Evolutionary conservation across 2,888 invertebrate genomes (phyloP), one percentile per base, ranked within the genome.

Genomic region (Rotaria socialis): DNA sequence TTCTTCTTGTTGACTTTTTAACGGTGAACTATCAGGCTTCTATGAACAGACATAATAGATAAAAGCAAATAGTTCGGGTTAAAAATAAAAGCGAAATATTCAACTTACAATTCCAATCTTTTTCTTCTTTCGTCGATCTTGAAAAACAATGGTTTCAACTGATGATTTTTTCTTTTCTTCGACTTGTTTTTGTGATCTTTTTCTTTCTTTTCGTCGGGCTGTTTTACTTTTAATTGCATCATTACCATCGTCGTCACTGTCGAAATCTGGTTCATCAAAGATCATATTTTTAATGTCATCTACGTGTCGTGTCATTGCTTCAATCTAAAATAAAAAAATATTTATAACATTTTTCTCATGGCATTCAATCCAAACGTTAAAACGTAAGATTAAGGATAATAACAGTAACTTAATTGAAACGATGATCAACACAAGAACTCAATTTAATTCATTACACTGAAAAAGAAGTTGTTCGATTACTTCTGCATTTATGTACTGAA

Each of bases 141-240:
- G 24, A 80, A 80, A 80, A 7, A 80, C 80, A 47, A 80, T 80
- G 1, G 80, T 80, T 80, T 80, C 80, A 47, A 80, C 47, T 2
- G 58, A 4, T 67, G 22, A 0, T 47, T 80, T 10, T 24, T 19
- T 7, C 8, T 47, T 47, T 24, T 47, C 80, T 47, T 80, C 47
- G 24, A 11, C 3, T 80, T 80, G 47, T 47, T 24, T 80, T 24
- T 80, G 22, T 24, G n/a, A 14, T 47, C n/a, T 80, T n/a, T 80
- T 80, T 43, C 22, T 80, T 43, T 47, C 14, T 80, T 80, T 80
- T 47, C 80, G 24, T 80, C 47, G 43, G n/a, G n/a, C 47, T 41
- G 24, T 11, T 80, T 47, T 80, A 47, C 47, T 80, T 47, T 80
- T 47, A 10, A 47, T n/a, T 80, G 47, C 67, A 27, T 67, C 27